phyloP scores from a whole-genome alignment of 2,113 vertebrate species.

The Oreochromis spilurus region DNA sequence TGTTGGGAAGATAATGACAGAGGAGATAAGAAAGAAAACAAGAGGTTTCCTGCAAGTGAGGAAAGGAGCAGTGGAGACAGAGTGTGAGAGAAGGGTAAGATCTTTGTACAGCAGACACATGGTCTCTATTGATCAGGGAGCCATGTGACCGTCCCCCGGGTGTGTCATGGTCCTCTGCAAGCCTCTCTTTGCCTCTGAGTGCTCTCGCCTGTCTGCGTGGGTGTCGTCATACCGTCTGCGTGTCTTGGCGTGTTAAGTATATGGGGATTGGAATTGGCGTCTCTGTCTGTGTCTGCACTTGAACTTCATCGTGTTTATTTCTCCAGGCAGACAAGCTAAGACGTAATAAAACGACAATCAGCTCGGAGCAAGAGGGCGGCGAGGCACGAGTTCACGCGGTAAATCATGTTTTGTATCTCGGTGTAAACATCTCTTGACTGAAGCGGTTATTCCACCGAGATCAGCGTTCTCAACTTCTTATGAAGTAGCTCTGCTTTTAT shows the following conservation, averaged over 20 bases:
- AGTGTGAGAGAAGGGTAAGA: not conserved
- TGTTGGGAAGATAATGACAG: not conserved
- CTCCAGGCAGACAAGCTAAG: not conserved
- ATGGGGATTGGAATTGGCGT: conserved; percentile 12
- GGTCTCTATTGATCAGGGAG: conserved; percentile 38
- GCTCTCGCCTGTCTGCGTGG: conserved; percentile 5
- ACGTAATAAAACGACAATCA: not conserved
- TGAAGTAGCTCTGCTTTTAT: not conserved
- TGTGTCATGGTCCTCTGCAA: not conserved
- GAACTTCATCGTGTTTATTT: not conserved
- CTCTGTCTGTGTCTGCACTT: conserved; percentile 3
- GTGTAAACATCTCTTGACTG: not conserved
- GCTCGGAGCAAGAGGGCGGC: not conserved
- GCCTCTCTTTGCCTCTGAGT: not conserved
- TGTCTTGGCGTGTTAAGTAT: conserved; percentile 16
- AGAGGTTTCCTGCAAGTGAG: not conserved
- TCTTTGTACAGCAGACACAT: conserved; percentile 31
- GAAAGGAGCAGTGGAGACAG: not conserved
- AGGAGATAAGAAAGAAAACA: not conserved
- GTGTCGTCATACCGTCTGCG: conserved; percentile 5
- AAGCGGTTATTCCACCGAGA: not conserved
- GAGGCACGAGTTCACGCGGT: not conserved
- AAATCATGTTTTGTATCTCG: not conserved
- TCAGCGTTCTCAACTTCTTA: not conserved
- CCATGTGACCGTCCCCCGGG: conserved; percentile 34